Base-by-base conservation (phyloP, 2,888 invertebrate species). In the Scrobipalpa costella region DNA sequence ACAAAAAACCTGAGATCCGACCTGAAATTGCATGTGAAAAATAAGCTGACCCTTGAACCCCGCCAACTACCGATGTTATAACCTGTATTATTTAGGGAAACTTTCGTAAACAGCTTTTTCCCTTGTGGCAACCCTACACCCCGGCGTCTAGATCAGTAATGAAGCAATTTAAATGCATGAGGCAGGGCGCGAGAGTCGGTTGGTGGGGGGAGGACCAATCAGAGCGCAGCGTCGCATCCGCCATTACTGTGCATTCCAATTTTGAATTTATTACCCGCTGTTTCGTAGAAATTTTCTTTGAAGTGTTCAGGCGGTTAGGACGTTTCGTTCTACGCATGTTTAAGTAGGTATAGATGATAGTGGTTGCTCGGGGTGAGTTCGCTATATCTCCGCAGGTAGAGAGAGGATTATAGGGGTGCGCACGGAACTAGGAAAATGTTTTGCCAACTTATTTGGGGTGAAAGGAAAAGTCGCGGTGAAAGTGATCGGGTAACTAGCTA, bases 131-230 rank as follows among this genome's bases (percentile, higher is more conserved):
- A 85, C 92, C 90, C 91, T 92, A 85, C 72, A 74, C 73, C 74
- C 77, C 80, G 81, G 77, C 84, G 88, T 90, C 90, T 90, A 88
- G 86, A 85, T 86, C 88, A 79, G 86, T 92, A 92, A 92, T 92
- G 92, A 92, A 92, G 92, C 92, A 92, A 92, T 92, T 92, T 92
- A 92, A 92, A 92, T 92, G 92, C 92, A 92, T 92, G 92, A 92
- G 90, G 90, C 88, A 91, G 91, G 91, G 90, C 90, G 88, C 86
- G 90, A 87, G 87, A 82, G 83, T 75, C 80, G 79, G 76, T 79
- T 86, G 90, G 90, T 83, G 90, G 90, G 91, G 90, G 83, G 79
- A 83, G 67, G 67, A 65, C 71, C 66, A 68, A 69, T 69, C 70
- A 70, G 66, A 69, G 67, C 68, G 66, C 71, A 83, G 75, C 40